Conservation (phyloP, 2,113 vertebrate genomes). For the Mugil cephalus region DNA sequence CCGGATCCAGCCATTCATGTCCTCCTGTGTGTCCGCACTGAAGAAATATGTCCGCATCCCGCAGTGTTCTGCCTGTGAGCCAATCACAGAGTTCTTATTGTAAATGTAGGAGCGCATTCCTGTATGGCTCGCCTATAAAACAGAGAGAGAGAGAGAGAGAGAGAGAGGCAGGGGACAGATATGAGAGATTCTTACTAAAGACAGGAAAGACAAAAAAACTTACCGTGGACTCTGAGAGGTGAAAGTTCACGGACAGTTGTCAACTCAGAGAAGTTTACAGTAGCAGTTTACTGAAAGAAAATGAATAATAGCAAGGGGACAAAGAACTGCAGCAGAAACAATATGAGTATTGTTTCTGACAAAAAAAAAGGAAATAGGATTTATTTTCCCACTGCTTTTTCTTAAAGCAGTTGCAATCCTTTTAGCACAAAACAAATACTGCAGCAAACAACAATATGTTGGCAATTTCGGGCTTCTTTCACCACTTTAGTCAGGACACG, state of each 20-base stretch:
- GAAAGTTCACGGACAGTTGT: constrained; percentile 43
- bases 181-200: constrained; percentile 27
- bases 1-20: constrained; percentile 96
- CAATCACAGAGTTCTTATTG: constrained; percentile 91
- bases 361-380: constrained; percentile 19
- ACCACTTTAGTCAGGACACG: not conserved
- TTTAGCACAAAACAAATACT: constrained; percentile 18
- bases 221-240: constrained; percentile 36
- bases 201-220: constrained; percentile 29
- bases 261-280: constrained; percentile 41
- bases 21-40: constrained; percentile 97
- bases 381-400: constrained; percentile 8
- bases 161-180: constrained; percentile 16
- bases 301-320: not conserved
- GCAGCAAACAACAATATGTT: not conserved
- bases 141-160: constrained; percentile 48
- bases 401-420: constrained; percentile 3
- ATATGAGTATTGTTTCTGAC: constrained; percentile 40
- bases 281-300: constrained; percentile 30
- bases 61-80: constrained; percentile 93
- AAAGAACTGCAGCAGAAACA: constrained; percentile 55
- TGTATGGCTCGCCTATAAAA: constrained; percentile 91
- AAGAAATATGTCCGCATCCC: constrained; percentile 99
- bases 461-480: not conserved
- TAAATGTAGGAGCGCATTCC: constrained; percentile 98